Percentiles rank a stretch among this genome's conserved stretches.
These are phyloP conservation scores for Tineola bisselliella DNA, from an alignment of 2,888 invertebrate genomes.

Conservation along the genomic window DNA sequence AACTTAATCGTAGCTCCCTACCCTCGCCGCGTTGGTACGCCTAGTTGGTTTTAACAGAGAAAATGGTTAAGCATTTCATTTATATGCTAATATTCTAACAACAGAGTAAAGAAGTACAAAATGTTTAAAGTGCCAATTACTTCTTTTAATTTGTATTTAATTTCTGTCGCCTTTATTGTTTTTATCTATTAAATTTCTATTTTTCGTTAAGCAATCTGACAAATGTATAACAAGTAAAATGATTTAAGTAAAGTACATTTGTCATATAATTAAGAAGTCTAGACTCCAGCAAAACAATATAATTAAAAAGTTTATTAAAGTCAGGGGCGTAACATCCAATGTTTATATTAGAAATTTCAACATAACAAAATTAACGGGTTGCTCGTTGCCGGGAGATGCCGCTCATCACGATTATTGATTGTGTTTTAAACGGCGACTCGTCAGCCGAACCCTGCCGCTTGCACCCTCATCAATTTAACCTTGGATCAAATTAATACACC, in stretches of 20 bases:
- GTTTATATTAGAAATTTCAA: slow-evolving; percentile 20
- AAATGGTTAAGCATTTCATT: slow-evolving; percentile 42
- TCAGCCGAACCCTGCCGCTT: neutral
- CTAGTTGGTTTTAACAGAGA: slow-evolving; percentile 27
- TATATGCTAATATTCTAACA: slow-evolving; percentile 45
- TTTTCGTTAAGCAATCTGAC: too few relatives aligned
- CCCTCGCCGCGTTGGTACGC: slow-evolving; percentile 21
- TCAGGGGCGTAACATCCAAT: slow-evolving; percentile 12
- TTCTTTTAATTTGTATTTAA: neutral
- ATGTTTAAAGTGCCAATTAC: neutral
- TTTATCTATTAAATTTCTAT: too few relatives aligned
- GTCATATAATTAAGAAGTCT: neutral
- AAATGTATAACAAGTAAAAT: neutral
- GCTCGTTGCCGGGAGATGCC: slow-evolving; percentile 13
- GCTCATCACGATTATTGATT: slow-evolving; percentile 22
- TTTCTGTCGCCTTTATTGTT: neutral
- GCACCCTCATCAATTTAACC: slow-evolving; percentile 10
- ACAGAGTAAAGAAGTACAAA: neutral
- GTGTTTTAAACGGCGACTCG: slow-evolving; percentile 21
- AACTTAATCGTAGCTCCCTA: slow-evolving; percentile 28
- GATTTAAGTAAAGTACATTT: neutral
- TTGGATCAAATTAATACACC: slow-evolving; percentile 1
- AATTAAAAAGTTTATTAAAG: slow-evolving; percentile 1
- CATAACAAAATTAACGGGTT: slow-evolving; percentile 19
- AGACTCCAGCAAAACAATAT: neutral